A percentile compares a stretch with the other conserved stretches of the same genome.
These are phyloP conservation scores for Allophyes oxyacanthae DNA, from an alignment of 2,888 invertebrate genomes.

Conservation along the genomic window DNA sequence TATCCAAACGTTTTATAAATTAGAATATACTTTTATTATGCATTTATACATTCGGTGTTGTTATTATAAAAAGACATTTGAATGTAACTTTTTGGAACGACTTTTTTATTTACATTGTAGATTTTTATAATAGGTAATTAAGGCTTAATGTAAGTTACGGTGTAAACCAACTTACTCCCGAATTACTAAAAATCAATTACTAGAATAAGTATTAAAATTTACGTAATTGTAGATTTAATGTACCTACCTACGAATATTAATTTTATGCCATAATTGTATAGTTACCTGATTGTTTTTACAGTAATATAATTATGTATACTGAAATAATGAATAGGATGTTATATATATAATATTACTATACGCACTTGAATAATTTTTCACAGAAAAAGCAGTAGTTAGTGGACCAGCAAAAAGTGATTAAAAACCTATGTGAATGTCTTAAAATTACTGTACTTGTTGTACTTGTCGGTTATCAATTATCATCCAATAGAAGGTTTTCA, in stretches of 20 bases:
- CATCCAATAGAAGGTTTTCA: too few relatives aligned
- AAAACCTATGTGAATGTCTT: too few relatives aligned
- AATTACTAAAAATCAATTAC: conserved; percentile 58
- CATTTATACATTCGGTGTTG: conserved; percentile 51
- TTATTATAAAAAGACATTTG: conserved; percentile 47
- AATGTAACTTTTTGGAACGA: conserved; percentile 51
- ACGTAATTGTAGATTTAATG: conserved; percentile 29
- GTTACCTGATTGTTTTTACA: conserved; percentile 27
- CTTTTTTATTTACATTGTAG: conserved; percentile 39
- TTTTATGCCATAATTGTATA: conserved; percentile 35
- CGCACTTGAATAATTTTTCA: too few relatives aligned
- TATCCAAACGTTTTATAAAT: conserved; percentile 39
- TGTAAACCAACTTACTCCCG: conserved; percentile 53
- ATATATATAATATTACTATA: too few relatives aligned
- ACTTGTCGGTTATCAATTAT: too few relatives aligned
- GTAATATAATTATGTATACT: background rate
- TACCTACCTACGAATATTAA: conserved; percentile 12
- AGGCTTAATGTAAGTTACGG: conserved; percentile 46
- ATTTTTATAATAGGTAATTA: conserved; percentile 26
- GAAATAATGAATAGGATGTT: background rate
- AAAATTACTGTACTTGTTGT: too few relatives aligned
- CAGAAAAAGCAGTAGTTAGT: too few relatives aligned
- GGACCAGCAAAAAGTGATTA: too few relatives aligned
- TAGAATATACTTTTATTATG: conserved; percentile 44
- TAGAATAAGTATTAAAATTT: conserved; percentile 41